Percentiles rank a stretch among this genome's conserved stretches.
These are phyloP conservation scores for Zophobas atratus DNA, from an alignment of 1,140 invertebrate genomes.

Conservation along the genomic window DNA sequence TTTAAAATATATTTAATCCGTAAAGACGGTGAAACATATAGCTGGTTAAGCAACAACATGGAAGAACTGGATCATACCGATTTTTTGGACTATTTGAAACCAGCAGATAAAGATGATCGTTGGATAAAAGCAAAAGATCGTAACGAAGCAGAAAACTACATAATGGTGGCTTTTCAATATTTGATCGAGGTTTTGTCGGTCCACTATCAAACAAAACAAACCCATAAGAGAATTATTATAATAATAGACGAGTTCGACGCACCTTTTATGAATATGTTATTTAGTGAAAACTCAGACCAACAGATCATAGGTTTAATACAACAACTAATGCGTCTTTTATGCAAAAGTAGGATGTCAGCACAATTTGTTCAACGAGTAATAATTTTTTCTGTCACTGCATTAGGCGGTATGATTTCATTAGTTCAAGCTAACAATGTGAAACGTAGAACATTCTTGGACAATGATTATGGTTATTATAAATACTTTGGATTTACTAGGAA, in stretches of 20 bases:
- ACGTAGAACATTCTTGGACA: neutral
- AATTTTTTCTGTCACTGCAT: neutral
- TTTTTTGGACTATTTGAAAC: neutral
- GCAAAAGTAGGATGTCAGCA: neutral
- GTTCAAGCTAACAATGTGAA: neutral
- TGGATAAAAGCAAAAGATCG: neutral
- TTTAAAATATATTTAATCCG: neutral
- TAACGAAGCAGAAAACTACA: neutral
- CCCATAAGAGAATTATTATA: neutral
- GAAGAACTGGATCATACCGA: neutral
- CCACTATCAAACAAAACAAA: slow-evolving; percentile 2
- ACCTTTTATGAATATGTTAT: neutral
- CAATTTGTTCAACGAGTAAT: neutral
- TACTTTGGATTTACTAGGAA: neutral
- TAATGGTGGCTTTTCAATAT: neutral
- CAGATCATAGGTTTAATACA: neutral
- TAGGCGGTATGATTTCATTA: slow-evolving; percentile 2
- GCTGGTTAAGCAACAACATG: neutral
- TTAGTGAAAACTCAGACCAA: neutral
- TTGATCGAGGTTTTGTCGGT: neutral
- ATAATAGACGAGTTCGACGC: neutral
- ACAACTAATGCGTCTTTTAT: neutral
- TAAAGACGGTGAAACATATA: neutral
- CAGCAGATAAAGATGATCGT: neutral
- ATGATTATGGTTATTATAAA: neutral